Evolutionary conservation across 2,797 vertebrate species (phyloP).

Genomic region (Anas bernieri): DNA sequence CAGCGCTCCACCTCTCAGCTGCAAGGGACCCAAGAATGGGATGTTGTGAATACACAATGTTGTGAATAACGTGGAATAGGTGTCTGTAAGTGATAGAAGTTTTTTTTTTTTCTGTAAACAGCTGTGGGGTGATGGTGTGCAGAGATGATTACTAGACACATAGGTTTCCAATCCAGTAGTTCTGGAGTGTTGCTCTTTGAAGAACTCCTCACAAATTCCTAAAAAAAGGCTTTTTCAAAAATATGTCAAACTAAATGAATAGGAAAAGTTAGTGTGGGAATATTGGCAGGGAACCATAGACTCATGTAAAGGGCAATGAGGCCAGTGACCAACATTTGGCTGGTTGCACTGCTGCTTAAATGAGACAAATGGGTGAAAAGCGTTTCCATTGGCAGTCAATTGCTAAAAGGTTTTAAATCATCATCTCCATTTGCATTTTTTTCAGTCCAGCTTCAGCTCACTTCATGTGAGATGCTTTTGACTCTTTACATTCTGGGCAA

Average conservation of each 20-base stretch:
- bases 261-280: background rate
- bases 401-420: background rate
- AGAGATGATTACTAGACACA: background rate
- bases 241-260: background rate
- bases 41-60: too few relatives aligned
- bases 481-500: background rate
- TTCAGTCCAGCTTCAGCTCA: background rate
- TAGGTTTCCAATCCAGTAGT: background rate
- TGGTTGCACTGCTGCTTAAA: background rate
- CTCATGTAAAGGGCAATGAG: background rate
- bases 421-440: background rate
- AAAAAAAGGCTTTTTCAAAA: background rate
- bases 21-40: too few relatives aligned
- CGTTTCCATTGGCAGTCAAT: background rate
- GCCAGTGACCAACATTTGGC: background rate
- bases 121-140: background rate
- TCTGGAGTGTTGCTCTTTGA: background rate
- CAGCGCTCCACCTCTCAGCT: too few relatives aligned
- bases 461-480: background rate
- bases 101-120: background rate
- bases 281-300: background rate
- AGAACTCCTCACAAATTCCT: background rate
- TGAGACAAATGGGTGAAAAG: background rate
- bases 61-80: fast-evolving
- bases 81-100: background rate